These are phyloP conservation scores for Marronus borbonicus DNA, from an alignment of 2,888 invertebrate species.

Conservation along the genomic window DNA sequence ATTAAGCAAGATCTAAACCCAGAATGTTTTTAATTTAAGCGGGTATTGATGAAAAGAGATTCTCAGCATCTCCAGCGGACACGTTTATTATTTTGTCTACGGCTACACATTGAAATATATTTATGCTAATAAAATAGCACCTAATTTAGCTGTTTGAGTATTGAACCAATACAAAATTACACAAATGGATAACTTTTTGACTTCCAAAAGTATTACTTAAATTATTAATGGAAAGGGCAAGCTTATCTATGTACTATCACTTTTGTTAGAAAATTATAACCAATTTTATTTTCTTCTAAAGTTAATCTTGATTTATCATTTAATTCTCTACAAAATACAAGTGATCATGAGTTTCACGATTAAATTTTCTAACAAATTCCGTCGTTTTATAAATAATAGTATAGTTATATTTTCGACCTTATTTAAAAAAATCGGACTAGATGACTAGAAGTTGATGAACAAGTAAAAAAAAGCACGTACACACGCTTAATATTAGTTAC, in stretches of 20 bases:
- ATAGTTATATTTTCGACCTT: too few relatives aligned
- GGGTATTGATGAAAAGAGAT: not conserved
- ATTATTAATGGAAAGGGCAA: conserved; percentile 13
- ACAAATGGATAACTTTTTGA: not conserved
- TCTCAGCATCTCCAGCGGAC: not conserved
- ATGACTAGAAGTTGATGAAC: conserved; percentile 11
- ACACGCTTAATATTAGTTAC: not conserved
- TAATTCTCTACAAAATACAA: not conserved
- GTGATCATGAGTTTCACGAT: not conserved
- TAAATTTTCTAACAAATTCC: not conserved
- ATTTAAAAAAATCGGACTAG: not conserved
- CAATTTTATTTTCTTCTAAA: not conserved
- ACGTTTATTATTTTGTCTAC: not conserved
- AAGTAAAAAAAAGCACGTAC: not conserved
- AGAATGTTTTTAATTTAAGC: too few relatives aligned
- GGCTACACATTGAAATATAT: not conserved
- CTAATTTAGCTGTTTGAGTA: conserved; percentile 31
- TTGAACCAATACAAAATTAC: conserved; percentile 11
- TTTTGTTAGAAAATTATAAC: conserved; percentile 6
- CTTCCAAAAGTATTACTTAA: conserved; percentile 10
- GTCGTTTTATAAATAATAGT: too few relatives aligned
- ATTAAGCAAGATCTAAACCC: too few relatives aligned
- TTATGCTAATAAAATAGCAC: conserved; percentile 31
- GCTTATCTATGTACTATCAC: not conserved
- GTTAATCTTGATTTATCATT: not conserved